phyloP scores from a whole-genome alignment of 2,113 vertebrate species.

The Haemorhous mexicanus region DNA sequence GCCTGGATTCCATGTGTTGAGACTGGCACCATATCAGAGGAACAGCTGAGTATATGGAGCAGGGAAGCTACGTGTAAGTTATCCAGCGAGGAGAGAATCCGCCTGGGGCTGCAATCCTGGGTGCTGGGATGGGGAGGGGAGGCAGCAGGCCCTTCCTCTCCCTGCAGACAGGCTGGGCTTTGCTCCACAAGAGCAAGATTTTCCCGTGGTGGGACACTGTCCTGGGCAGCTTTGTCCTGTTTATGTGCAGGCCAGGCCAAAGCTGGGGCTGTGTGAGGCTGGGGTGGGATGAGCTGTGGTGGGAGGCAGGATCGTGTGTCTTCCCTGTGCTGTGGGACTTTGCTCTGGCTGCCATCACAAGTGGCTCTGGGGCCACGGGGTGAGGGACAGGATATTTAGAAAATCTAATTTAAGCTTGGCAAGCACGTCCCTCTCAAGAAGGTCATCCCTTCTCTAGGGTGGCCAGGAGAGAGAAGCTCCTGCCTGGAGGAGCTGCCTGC shows the following conservation, averaged over 20 bases:
- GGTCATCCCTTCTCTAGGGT: background rate
- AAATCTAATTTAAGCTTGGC: background rate
- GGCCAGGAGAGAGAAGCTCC: background rate
- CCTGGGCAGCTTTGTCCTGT: background rate
- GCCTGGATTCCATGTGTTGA: conserved; percentile 58
- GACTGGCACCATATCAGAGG: conserved; percentile 52
- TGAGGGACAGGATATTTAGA: background rate
- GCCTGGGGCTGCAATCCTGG: conserved; percentile 19
- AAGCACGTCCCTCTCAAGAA: background rate
- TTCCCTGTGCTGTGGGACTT: background rate
- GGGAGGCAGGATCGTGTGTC: background rate
- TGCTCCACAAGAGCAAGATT: background rate
- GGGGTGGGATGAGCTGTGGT: accelerated
- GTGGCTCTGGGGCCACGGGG: background rate
- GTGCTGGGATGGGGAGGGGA: background rate
- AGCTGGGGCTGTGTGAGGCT: background rate
- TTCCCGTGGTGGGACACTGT: too few species aligned
- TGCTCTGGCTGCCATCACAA: background rate
- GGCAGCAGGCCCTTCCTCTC: background rate
- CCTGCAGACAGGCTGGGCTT: accelerated
- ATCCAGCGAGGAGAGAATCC: background rate
- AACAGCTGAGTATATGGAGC: conserved; percentile 62
- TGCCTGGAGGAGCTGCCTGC: background rate
- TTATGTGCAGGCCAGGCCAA: background rate
- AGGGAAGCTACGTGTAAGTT: conserved; percentile 10